Evolutionary conservation across 92 coral and sea anemone species (phyloP).

Genomic region (Plumapathes pennacea): DNA sequence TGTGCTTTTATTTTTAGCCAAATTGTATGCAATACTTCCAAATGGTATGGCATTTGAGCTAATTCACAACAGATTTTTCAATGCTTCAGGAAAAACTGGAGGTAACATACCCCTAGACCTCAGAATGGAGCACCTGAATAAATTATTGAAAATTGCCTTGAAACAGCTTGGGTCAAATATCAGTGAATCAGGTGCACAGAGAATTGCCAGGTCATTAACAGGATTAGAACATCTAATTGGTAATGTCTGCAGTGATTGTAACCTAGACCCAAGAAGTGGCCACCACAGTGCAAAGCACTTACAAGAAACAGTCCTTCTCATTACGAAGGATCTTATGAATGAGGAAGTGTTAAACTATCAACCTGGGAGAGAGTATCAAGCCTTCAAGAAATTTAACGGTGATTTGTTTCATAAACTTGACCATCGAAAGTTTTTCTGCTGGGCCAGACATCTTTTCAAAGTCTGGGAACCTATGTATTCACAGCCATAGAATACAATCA

Average conservation of each 20-base stretch:
- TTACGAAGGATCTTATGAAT: constrained; percentile 19
- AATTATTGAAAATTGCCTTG: constrained; percentile 16
- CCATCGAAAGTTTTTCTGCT: constrained; percentile 20
- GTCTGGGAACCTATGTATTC: too few relatives aligned
- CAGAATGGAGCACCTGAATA: constrained; percentile 31
- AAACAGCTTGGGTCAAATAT: constrained; percentile 38
- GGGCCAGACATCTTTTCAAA: constrained; percentile 24
- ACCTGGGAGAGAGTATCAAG: constrained; percentile 26
- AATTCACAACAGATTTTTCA: constrained; percentile 30
- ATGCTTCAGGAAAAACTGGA: constrained; percentile 24
- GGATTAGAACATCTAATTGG: constrained; percentile 18
- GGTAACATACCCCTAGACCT: constrained; percentile 37
- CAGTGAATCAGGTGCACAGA: constrained; percentile 22
- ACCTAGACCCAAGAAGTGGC: constrained; percentile 1
- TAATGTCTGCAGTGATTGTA: constrained; percentile 24
- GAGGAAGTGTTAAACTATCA: constrained; percentile 24
- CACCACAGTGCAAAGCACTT: constrained; percentile 28
- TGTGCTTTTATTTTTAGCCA: constrained; percentile 28
- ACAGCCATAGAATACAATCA: too few relatives aligned
- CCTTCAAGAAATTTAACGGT: constrained; percentile 29
- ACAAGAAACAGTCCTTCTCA: constrained; percentile 17
- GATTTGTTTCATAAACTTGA: constrained; percentile 28
- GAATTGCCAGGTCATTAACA: constrained; percentile 27
- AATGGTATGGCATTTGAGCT: constrained; percentile 31
- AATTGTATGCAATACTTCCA: constrained; percentile 34